Conservation (phyloP, 2,113 vertebrate genomes). For the Ia io region DNA sequence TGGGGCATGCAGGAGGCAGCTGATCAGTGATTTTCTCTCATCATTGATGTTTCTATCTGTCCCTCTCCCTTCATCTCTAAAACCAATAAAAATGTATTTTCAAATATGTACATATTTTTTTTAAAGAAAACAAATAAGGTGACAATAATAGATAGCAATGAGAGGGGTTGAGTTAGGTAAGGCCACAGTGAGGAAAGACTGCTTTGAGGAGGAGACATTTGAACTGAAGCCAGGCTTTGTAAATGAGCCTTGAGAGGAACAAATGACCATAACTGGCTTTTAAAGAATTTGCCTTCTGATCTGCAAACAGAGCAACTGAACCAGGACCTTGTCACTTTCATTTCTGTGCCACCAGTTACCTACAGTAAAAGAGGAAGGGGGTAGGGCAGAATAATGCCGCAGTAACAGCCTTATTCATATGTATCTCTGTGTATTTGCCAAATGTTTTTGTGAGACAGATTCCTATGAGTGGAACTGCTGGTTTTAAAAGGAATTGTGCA, state of each 20-base stretch:
- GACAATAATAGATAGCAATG: not conserved
- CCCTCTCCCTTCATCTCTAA: no score
- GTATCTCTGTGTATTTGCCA: not conserved
- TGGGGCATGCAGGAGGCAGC: no score
- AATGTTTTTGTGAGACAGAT: not conserved
- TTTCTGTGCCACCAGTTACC: not conserved
- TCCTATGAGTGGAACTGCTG: not conserved
- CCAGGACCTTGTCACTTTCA: not conserved
- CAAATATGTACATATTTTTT: no score
- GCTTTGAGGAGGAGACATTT: not conserved
- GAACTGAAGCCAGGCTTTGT: not conserved
- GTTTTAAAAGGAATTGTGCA: not conserved
- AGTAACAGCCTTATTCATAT: not conserved
- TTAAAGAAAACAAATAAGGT: not conserved
- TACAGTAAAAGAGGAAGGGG: not conserved
- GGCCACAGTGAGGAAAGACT: not conserved
- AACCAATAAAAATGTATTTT: no score
- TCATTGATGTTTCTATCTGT: no score
- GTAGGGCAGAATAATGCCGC: not conserved
- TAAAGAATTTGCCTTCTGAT: not conserved
- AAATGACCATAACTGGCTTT: not conserved
- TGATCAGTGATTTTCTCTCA: no score
- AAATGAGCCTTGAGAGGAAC: not conserved
- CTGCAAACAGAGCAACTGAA: not conserved
- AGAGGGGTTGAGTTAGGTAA: not conserved